Evolutionary conservation across 2,888 invertebrate genomes (phyloP).

Genomic region (Drosophila subquinaria): DNA sequence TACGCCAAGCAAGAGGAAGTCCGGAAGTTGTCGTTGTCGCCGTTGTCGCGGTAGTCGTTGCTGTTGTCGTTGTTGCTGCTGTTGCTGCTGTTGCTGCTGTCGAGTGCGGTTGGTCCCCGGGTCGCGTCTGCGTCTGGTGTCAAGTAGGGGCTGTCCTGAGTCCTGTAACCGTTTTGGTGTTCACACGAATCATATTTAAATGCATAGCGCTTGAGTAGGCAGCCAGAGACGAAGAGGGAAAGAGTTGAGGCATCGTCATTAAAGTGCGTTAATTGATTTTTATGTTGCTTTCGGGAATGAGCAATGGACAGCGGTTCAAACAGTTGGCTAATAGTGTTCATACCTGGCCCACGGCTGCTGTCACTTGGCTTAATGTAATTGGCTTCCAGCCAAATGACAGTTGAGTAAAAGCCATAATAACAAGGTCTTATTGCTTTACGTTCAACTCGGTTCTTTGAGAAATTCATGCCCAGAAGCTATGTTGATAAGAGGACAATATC

Average conservation of each 20-base stretch:
- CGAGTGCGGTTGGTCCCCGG: conserved; percentile 52
- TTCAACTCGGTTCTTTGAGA: conserved; percentile 3
- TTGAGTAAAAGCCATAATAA: conserved; percentile 10
- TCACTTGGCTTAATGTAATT: conserved; percentile 26
- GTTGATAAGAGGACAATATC: neutral
- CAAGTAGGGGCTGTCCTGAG: conserved; percentile 80
- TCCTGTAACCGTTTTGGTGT: conserved; percentile 73
- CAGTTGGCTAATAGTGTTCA: conserved; percentile 66
- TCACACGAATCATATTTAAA: conserved; percentile 80
- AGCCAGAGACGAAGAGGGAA: conserved; percentile 23
- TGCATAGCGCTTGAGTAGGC: conserved; percentile 72
- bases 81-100: conserved; percentile 36
- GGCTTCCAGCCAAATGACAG: conserved; percentile 15
- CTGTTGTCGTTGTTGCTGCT: conserved; percentile 33
- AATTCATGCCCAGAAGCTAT: neutral
- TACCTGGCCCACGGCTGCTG: conserved; percentile 17
- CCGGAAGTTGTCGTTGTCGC: conserved; percentile 68
- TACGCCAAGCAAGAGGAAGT: conserved; percentile 57
- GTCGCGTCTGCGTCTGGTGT: conserved; percentile 68
- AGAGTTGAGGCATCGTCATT: conserved; percentile 58
- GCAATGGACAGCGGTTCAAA: conserved; percentile 28
- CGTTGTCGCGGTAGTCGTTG: conserved; percentile 31
- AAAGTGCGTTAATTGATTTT: conserved; percentile 79
- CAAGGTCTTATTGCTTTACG: conserved; percentile 1
- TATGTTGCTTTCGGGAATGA: conserved; percentile 28